Evolutionary conservation across 2,797 vertebrate species (phyloP), one percentile per base, ranked within the genome.

Genomic region (Phoxinus dragarum): DNA sequence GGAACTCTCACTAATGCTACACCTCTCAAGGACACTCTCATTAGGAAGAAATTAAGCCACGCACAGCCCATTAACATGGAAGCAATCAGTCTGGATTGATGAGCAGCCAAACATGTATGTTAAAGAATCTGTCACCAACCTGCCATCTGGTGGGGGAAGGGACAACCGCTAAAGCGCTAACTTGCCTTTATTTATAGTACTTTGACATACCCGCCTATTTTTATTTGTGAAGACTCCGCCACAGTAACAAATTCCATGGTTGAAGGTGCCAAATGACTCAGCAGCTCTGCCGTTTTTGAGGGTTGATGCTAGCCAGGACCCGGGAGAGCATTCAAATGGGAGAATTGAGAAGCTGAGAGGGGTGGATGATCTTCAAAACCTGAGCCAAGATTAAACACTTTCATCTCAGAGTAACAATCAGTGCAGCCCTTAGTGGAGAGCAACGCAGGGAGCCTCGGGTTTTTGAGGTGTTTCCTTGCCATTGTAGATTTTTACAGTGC

Each of bases 71-170:
- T 93, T 91, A 93, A 88, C 90, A 89, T 86, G 90, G 84, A 89
- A 90, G 91, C 85, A 83, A 89, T 89, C 84, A 89, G 86, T 79
- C 90, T 90, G 89, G 91, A 91, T 89, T 91, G 91, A 92, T 86
- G 88, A 91, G 89, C 82, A 88, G 23, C 80, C 81, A 36, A 42
- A 86, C 71, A 66, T 77, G 86, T 84, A 81, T 81, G 86, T 90
- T 79, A 90, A 84, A 90, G 87, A 90, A 89, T 88, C 88, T 88
- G 85, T 86, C 89, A 87, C 86, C 89, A 89, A 90, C 86, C 90
- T 90, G 87, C 92, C 91, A 93, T 93, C 92, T 93, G 92, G 81
- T 40, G 81, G 89, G 75, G 87, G 84, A 89, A 88, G 80, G 36
- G 85, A 86, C 81, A 44, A 79, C 81, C 68, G 69, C 40, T 56